phyloP scores from a whole-genome alignment of 2,113 vertebrate genomes.

The Bos indicus region DNA sequence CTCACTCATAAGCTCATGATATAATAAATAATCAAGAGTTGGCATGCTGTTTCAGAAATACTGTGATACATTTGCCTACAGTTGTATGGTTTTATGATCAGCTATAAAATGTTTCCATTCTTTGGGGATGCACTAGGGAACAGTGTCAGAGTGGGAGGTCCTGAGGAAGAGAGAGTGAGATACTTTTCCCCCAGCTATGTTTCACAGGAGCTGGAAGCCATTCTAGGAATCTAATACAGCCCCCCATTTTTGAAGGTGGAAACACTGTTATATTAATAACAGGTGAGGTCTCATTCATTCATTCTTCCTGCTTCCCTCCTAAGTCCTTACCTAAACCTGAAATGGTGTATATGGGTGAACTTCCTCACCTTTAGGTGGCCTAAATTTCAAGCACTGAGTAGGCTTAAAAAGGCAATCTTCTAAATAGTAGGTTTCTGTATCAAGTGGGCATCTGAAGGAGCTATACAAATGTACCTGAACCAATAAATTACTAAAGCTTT shows the following conservation, averaged over 20 bases:
- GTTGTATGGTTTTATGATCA: not conserved
- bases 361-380: not conserved
- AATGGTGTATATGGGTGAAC: not conserved
- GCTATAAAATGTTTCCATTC: not conserved
- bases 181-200: not conserved
- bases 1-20: not conserved
- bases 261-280: not conserved
- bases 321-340: not conserved
- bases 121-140: not conserved
- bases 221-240: not conserved
- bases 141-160: not conserved
- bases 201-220: not conserved
- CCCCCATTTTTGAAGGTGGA: not conserved
- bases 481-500: not conserved
- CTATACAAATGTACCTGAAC: not conserved
- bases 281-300: not conserved
- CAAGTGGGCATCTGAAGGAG: not conserved
- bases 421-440: not conserved
- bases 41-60: not conserved
- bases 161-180: not conserved
- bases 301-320: not conserved
- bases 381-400: not conserved
- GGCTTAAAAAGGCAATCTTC: not conserved
- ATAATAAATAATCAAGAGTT: not conserved
- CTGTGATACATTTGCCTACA: not conserved